Conservation (phyloP, 1,140 invertebrate species). For the Periplaneta americana region DNA sequence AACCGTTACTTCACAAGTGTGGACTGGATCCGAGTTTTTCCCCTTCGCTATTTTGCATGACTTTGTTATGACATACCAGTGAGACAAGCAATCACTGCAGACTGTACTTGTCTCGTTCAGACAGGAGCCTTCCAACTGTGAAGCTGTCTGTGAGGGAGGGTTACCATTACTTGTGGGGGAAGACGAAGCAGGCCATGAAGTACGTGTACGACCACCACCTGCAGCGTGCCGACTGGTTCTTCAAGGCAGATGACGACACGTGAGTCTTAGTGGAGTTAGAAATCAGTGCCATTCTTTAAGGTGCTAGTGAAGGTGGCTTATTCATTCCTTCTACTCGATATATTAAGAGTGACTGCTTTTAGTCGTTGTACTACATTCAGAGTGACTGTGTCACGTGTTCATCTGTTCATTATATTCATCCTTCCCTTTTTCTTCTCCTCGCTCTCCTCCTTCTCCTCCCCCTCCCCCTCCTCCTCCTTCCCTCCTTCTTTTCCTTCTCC, state of each 20-base stretch:
- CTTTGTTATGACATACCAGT: background rate
- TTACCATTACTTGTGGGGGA: conserved; percentile 87
- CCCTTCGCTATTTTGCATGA: background rate
- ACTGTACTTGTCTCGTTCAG: conserved; percentile 38
- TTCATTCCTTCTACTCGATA: too few species aligned
- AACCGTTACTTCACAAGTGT: too few species aligned
- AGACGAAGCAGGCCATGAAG: conserved; percentile 90
- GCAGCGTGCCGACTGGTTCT: conserved; percentile 84
- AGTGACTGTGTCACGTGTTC: too few species aligned
- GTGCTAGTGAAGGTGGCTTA: too few species aligned
- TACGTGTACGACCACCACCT: conserved; percentile 79
- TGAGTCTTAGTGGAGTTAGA: conserved; percentile 45
- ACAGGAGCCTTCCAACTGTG: conserved; percentile 58
- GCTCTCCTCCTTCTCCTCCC: too few species aligned
- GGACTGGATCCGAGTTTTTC: background rate
- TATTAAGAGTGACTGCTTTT: too few species aligned
- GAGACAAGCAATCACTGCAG: background rate
- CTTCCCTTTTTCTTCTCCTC: too few species aligned
- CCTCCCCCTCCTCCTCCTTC: too few species aligned
- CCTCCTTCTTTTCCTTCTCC: too few species aligned
- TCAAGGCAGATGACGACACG: conserved; percentile 94
- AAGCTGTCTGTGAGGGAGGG: conserved; percentile 78
- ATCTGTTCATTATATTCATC: too few species aligned
- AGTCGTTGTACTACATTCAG: too few species aligned
- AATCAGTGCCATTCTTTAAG: too few species aligned